Base-by-base conservation (phyloP, 1,140 invertebrate genomes). In the Chironomus striatipennis region DNA sequence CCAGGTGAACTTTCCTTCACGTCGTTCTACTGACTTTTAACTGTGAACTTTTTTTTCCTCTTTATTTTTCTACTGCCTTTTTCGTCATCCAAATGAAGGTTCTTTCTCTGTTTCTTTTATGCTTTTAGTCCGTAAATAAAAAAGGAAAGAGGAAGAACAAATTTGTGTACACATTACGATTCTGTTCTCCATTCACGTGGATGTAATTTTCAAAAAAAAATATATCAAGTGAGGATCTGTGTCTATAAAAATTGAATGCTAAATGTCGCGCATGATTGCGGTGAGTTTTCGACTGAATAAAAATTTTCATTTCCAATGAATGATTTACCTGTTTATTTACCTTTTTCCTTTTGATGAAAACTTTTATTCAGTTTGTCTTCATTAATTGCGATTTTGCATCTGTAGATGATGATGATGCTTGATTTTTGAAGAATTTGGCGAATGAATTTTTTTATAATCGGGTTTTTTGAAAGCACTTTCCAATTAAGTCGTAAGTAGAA, bases 201-300 rank as follows among this genome's bases (percentile, higher is more conserved):
- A 57, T 57, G n/a, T 57, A 57, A 57, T 57, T 57, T 57, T 47
- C 2, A 57, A 47, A 15, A 47, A 4, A 47, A 15, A 4, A 47
- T 10, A 47, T n/a, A n/a, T n/a, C n/a, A 47, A 57, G 47, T 57
- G 8, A 57, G 12, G 47, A 57, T 12, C 47, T 57, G 12, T 1
- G 47, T 57, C 47, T 57, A 57, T 57, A 57, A 57, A 34, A 57
- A 57, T n/a, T n/a, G 47, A 57, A 57, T 57, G 8, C 47, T 57
- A 5, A 34, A 57, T 57, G 47, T 57, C 47, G 47, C 47, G 47
- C 47, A 57, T 57, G 47, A 57, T 57, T 57, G 47, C 47, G 47
- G 47, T 57, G 47, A 57, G 12, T 57, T 57, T 57, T 57, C 47
- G 47, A 57, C 47, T 57, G 47, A n/a, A n/a, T 57, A 57, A 57